phyloP scores from a whole-genome alignment of 2,113 vertebrate genomes.

The Misgurnus mizolepis region DNA sequence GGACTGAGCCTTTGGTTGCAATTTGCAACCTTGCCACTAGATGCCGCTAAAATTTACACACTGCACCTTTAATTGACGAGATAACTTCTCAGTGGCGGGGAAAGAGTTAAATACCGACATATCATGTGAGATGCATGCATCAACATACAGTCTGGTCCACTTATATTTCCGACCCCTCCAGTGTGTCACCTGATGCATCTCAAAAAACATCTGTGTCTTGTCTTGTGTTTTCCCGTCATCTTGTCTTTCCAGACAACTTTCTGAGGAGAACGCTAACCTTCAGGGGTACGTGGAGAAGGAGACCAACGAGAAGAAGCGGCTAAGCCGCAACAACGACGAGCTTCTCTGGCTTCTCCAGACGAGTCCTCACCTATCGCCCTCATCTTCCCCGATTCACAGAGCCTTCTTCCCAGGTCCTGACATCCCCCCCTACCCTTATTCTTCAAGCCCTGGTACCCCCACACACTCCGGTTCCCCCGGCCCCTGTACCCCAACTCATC shows the following conservation, averaged over 20 bases:
- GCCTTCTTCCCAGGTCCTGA: constrained; percentile 82
- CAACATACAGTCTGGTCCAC: too few species aligned
- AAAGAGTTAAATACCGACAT: too few species aligned
- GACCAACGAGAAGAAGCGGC: constrained; percentile 90
- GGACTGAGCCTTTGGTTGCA: too few species aligned
- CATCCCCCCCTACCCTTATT: constrained; percentile 84
- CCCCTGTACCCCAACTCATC: constrained; percentile 67
- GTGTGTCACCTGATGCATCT: too few species aligned
- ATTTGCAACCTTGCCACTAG: too few species aligned
- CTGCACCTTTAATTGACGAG: too few species aligned
- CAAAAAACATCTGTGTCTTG: too few species aligned
- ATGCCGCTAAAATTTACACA: too few species aligned
- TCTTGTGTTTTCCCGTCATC: not conserved
- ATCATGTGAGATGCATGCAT: too few species aligned
- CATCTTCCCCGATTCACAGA: constrained; percentile 82
- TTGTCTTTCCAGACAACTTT: constrained; percentile 82
- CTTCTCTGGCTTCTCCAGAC: constrained; percentile 96
- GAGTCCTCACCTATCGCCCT: constrained; percentile 86
- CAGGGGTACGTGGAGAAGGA: constrained; percentile 93
- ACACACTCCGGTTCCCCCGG: constrained; percentile 65
- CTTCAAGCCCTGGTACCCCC: constrained; percentile 60
- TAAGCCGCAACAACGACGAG: constrained; percentile 95
- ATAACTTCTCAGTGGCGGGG: too few species aligned
- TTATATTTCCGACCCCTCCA: too few species aligned
- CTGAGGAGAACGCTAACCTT: constrained; percentile 93